These are phyloP conservation scores for Apodemia duryi DNA, from an alignment of 2,888 invertebrate species.

Conservation along the genomic window DNA sequence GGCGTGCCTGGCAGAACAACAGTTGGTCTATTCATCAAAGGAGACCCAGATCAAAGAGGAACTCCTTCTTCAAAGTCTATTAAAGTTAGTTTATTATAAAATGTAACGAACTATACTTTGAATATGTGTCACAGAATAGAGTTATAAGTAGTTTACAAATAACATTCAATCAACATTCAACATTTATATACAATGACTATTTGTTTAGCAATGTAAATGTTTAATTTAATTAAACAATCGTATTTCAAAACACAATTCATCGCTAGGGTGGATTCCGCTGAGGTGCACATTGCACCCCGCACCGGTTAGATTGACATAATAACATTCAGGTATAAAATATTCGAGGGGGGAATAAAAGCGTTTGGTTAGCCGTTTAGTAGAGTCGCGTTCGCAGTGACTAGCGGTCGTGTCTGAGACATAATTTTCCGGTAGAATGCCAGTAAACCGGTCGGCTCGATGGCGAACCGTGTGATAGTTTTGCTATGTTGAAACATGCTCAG, in stretches of 20 bases:
- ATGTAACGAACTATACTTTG: background rate
- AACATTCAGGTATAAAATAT: constrained; percentile 49
- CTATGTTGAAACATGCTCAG: constrained; percentile 87
- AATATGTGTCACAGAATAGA: background rate
- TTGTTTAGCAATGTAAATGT: constrained; percentile 22
- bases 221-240: constrained; percentile 27
- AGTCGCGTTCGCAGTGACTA: constrained; percentile 48
- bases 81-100: background rate
- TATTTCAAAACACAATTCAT: constrained; percentile 41
- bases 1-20: no score
- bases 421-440: constrained; percentile 53
- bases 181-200: constrained; percentile 14
- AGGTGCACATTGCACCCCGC: constrained; percentile 40
- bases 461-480: constrained; percentile 61
- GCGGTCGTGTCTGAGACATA: constrained; percentile 45
- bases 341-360: constrained; percentile 21
- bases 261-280: constrained; percentile 44
- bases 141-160: constrained; percentile 7
- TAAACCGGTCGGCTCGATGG: constrained; percentile 68
- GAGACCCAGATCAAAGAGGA: no score
- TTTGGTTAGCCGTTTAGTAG: constrained; percentile 41
- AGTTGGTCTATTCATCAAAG: no score
- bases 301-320: constrained; percentile 61
- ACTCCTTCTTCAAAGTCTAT: no score
- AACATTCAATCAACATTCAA: constrained; percentile 6